Conservation (phyloP, 2,113 vertebrate genomes). For the Eidolon helvum region DNA sequence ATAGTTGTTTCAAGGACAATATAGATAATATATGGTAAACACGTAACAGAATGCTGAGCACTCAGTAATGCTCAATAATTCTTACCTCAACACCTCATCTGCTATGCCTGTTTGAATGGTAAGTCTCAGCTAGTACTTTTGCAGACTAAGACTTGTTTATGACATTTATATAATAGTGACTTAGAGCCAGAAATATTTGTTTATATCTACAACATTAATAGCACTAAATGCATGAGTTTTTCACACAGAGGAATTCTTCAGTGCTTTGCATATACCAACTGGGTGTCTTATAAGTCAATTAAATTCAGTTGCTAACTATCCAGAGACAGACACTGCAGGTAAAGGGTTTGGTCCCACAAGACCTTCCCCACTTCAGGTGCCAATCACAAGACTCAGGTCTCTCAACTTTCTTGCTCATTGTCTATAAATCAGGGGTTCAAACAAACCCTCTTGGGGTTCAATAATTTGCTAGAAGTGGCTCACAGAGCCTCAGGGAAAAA, state of each 20-base stretch:
- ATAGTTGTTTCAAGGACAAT: slow-evolving; percentile 62
- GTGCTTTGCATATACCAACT: not conserved
- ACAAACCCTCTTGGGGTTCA: not conserved
- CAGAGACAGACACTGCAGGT: not conserved
- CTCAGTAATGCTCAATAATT: slow-evolving; percentile 45
- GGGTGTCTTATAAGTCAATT: not conserved
- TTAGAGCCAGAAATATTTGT: not conserved
- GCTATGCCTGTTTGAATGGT: not conserved
- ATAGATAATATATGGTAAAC: slow-evolving; percentile 63
- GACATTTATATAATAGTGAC: not conserved
- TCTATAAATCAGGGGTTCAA: not conserved
- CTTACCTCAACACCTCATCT: not conserved
- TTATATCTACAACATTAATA: not conserved
- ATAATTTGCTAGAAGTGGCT: not conserved
- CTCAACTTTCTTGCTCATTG: not conserved
- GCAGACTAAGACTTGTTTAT: not conserved
- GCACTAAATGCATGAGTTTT: not conserved
- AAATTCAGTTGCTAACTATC: not conserved
- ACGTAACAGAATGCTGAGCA: slow-evolving; percentile 20
- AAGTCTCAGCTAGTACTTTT: not conserved
- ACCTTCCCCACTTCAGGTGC: not conserved
- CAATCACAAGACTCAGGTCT: not conserved
- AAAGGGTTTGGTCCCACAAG: not conserved
- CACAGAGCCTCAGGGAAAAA: not conserved
- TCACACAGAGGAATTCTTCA: not conserved